phyloP scores from a whole-genome alignment of 2,888 invertebrate genomes.

The Stenoptilia bipunctidactyla region DNA sequence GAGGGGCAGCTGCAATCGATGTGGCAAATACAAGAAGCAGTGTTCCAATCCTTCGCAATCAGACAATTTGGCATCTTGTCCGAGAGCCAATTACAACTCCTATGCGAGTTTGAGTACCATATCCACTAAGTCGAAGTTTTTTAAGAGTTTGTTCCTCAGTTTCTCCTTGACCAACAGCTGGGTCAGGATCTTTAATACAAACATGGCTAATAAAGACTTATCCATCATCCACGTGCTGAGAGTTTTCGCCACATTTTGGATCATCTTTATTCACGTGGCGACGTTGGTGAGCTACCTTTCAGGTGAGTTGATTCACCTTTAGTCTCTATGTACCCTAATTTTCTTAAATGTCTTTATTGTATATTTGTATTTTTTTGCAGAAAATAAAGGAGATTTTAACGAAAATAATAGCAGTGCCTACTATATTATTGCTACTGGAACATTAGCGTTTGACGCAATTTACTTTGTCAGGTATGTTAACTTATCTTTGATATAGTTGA shows the following conservation, averaged over 20 bases:
- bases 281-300: conserved; percentile 76
- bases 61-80: conserved; percentile 32
- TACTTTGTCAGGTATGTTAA: conserved; percentile 71
- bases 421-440: conserved; percentile 65
- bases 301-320: conserved; percentile 35
- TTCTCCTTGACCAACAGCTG: conserved; percentile 53
- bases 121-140: conserved; percentile 29
- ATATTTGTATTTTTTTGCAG: conserved; percentile 34
- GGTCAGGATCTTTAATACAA: conserved; percentile 52
- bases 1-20: conserved; percentile 44
- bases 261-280: conserved; percentile 74
- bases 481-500: not conserved
- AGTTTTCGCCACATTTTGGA: conserved; percentile 75
- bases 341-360: not conserved
- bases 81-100: conserved; percentile 40
- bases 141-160: conserved; percentile 41
- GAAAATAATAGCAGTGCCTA: conserved; percentile 46
- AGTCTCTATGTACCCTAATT: not conserved
- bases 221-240: conserved; percentile 73
- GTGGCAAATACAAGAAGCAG: conserved; percentile 55
- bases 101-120: conserved; percentile 39
- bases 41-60: conserved; percentile 30
- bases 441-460: conserved; percentile 72
- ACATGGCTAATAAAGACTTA: conserved; percentile 61
- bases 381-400: conserved; percentile 47